Conservation (phyloP, 2,797 vertebrate genomes). For the Taenioides sp. region DNA sequence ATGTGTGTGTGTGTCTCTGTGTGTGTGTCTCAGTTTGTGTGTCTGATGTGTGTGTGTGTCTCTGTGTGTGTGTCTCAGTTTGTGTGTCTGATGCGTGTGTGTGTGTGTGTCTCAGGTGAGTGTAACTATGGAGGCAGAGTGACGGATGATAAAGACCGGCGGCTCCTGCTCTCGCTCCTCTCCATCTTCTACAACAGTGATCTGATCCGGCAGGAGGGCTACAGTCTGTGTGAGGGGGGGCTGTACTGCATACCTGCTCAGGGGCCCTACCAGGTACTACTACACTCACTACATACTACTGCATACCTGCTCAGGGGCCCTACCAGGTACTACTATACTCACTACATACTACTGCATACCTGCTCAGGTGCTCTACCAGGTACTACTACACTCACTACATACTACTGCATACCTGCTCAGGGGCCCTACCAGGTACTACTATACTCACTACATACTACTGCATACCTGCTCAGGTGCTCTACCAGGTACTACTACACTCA, state of each 20-base stretch:
- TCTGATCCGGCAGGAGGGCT: conserved; percentile 79
- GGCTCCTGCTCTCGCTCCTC: conserved; percentile 89
- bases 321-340: conserved; percentile 80
- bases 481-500: conserved; percentile 84
- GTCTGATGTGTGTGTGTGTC: too few relatives aligned
- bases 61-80: conserved; percentile 68
- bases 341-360: conserved; percentile 80
- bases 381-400: conserved; percentile 44
- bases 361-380: conserved; percentile 83
- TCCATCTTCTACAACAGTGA: conserved; percentile 86
- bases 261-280: conserved; percentile 83
- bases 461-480: conserved; percentile 81
- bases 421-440: conserved; percentile 84
- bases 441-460: conserved; percentile 68
- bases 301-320: conserved; percentile 80
- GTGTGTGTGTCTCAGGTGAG: conserved; percentile 78
- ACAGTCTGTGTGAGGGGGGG: conserved; percentile 79
- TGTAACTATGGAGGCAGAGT: conserved; percentile 96
- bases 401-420: conserved; percentile 83
- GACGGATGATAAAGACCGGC: conserved; percentile 94
- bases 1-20: too few relatives aligned
- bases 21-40: too few relatives aligned
- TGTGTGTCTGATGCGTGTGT: conserved; percentile 73
- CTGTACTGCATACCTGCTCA: conserved; percentile 84
- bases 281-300: conserved; percentile 65